These are phyloP conservation scores for Cyclura pinguis DNA, from an alignment of 2,797 vertebrate genomes.

Conservation along the genomic window DNA sequence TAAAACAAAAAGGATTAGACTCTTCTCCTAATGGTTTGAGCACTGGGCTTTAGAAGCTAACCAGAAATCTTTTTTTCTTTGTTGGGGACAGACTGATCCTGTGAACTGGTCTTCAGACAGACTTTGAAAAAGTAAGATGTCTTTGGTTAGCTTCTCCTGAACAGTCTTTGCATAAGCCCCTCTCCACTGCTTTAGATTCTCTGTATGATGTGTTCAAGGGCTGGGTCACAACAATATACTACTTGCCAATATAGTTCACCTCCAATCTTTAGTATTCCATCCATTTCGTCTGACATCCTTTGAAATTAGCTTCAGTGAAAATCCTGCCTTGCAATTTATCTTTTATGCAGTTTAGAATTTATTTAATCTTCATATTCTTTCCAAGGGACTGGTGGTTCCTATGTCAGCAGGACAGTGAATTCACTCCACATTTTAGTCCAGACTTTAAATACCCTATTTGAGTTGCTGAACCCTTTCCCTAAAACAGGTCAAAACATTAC, in stretches of 20 bases:
- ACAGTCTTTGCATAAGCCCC: not conserved
- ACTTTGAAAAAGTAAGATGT: not conserved
- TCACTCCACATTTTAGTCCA: no score
- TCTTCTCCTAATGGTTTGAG: not conserved
- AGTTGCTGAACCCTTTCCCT: no score
- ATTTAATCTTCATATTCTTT: not conserved
- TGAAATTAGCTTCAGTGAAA: not conserved
- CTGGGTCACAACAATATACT: not conserved
- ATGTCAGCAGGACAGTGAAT: no score
- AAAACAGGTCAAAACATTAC: no score
- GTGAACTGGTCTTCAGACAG: not conserved
- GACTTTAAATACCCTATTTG: no score
- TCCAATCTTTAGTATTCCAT: not conserved
- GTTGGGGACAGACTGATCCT: not conserved
- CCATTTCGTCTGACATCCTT: not conserved
- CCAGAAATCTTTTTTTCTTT: not conserved
- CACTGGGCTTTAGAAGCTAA: not conserved
- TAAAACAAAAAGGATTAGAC: not conserved
- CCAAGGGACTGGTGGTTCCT: not conserved
- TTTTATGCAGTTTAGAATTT: not conserved
- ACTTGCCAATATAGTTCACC: no score
- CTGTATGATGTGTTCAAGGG: not conserved
- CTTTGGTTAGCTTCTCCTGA: not conserved
- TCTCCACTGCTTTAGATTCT: no score
- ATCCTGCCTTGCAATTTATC: not conserved